phyloP scores from a whole-genome alignment of 2,888 invertebrate species.

The Cylloceria caligata region DNA sequence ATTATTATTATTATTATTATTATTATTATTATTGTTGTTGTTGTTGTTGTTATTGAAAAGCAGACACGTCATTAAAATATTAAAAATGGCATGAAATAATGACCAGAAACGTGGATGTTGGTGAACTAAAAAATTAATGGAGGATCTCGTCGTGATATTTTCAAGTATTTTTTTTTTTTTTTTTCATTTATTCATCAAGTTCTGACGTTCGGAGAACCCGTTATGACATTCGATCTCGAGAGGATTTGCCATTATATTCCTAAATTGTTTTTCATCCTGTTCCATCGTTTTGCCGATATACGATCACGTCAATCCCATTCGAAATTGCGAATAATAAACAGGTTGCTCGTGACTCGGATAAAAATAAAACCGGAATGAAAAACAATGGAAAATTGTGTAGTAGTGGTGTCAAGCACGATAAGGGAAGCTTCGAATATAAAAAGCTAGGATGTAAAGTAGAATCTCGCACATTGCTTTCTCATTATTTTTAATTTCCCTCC shows the following conservation, averaged over 20 bases:
- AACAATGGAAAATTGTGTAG: neutral
- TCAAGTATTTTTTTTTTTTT: neutral
- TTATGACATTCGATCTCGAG: conserved; percentile 46
- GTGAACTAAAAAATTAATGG: too few relatives aligned
- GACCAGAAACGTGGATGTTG: too few relatives aligned
- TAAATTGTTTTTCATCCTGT: conserved; percentile 40
- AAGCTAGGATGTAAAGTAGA: too few relatives aligned
- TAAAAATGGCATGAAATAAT: neutral
- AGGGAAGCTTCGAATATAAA: neutral
- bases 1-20: neutral
- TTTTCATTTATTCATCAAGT: conserved; percentile 14
- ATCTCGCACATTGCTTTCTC: too few relatives aligned
- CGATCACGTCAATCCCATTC: conserved; percentile 31
- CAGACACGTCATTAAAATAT: too few relatives aligned
- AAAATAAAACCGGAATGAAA: conserved; percentile 9
- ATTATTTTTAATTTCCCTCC: too few relatives aligned
- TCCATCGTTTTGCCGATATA: conserved; percentile 3
- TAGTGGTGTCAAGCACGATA: neutral
- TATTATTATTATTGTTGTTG: too few relatives aligned
- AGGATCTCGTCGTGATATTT: too few relatives aligned
- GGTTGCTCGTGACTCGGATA: neutral
- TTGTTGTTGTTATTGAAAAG: too few relatives aligned
- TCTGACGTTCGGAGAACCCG: conserved; percentile 16
- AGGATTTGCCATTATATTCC: conserved; percentile 26
- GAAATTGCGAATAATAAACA: conserved; percentile 38